These are phyloP conservation scores for Rhopalosiphum padi DNA, from an alignment of 1,140 invertebrate genomes.

Conservation along the genomic window DNA sequence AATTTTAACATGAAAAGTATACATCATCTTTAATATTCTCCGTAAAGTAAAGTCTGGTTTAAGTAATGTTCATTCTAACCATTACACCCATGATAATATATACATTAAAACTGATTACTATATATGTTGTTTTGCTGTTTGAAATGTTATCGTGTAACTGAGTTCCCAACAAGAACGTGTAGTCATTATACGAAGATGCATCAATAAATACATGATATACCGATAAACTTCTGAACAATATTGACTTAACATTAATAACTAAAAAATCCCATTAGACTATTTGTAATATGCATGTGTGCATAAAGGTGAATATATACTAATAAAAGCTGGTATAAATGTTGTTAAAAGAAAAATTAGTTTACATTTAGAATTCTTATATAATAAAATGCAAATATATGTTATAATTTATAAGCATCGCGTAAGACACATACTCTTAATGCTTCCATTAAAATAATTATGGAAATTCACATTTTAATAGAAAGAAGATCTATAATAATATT, in stretches of 20 bases:
- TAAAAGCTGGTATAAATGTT: neutral
- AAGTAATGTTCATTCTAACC: neutral
- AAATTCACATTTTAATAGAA: neutral
- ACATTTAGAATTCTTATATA: neutral
- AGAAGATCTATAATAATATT: neutral
- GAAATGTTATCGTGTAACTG: neutral
- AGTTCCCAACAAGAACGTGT: conserved; percentile 18
- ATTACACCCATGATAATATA: neutral
- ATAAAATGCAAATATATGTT: neutral
- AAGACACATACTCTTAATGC: neutral
- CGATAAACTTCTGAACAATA: neutral
- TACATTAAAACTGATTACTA: neutral
- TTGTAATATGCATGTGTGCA: neutral
- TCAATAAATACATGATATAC: neutral
- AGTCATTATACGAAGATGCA: neutral
- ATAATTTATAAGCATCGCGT: neutral
- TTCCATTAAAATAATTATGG: conserved; percentile 5
- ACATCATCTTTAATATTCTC: neutral
- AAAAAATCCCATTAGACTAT: neutral
- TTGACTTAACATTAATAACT: neutral
- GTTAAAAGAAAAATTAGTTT: neutral
- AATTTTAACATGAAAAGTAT: neutral
- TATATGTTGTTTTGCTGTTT: neutral
- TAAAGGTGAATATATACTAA: no score
- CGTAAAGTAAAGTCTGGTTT: neutral